phyloP scores from a whole-genome alignment of 2,797 vertebrate genomes.

The Malacoraja senta region DNA sequence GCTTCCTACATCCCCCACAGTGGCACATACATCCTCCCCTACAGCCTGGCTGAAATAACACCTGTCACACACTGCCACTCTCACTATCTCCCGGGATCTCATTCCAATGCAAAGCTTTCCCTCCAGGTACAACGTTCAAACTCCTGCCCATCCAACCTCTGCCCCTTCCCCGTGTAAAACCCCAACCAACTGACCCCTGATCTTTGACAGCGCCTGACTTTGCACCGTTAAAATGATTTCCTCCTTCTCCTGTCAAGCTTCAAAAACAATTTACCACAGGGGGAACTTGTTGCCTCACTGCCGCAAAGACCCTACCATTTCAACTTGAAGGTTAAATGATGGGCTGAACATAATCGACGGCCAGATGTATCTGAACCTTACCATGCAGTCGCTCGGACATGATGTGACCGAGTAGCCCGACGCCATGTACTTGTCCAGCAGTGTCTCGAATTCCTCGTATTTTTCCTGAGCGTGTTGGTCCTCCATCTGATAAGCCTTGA shows the following conservation, averaged over 20 bases:
- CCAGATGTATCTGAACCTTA: conserved; percentile 45
- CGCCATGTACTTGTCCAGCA: conserved; percentile 73
- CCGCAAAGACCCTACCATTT: not conserved
- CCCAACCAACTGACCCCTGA: not conserved
- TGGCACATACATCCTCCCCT: not conserved
- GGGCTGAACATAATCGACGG: not conserved
- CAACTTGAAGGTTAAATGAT: no score
- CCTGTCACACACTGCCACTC: not conserved
- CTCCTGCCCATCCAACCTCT: not conserved
- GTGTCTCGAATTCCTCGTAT: conserved; percentile 74
- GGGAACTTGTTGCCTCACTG: not conserved
- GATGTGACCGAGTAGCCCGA: conserved; percentile 73
- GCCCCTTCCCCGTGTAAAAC: not conserved
- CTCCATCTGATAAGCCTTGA: conserved; percentile 70
- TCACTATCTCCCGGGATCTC: not conserved
- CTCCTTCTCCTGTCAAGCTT: not conserved
- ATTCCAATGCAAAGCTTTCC: not conserved
- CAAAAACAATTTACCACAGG: not conserved
- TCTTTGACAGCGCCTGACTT: not conserved
- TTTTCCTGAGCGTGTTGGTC: conserved; percentile 83
- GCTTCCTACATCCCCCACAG: not conserved
- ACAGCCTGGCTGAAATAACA: not conserved
- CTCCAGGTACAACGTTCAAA: not conserved
- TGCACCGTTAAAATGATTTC: not conserved
- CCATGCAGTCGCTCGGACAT: conserved; percentile 70